A percentile compares a stretch with the other conserved stretches of the same genome.
These are phyloP conservation scores for Chloroclystis v-ata DNA, from an alignment of 2,888 invertebrate genomes.

Conservation along the genomic window DNA sequence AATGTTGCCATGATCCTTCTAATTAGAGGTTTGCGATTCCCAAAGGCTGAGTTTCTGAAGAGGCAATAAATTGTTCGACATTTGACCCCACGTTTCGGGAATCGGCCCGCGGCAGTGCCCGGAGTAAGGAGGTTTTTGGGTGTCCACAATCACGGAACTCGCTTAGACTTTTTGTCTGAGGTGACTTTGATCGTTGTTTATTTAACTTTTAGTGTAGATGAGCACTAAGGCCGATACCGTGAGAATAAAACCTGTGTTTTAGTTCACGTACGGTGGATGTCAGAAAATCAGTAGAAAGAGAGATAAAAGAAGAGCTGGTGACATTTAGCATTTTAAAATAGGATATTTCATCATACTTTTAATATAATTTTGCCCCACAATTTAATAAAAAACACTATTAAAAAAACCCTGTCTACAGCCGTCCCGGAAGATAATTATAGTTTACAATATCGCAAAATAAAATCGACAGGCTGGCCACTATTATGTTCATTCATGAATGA, in stretches of 20 bases:
- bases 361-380: slow-evolving; percentile 2
- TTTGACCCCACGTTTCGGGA: slow-evolving; percentile 73
- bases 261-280: too few species aligned
- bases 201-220: neutral
- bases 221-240: too few species aligned
- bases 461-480: slow-evolving; percentile 50
- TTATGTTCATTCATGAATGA: slow-evolving; percentile 58
- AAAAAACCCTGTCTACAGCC: slow-evolving; percentile 5
- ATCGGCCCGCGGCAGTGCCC: slow-evolving; percentile 49
- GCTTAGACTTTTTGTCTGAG: slow-evolving; percentile 14
- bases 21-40: slow-evolving; percentile 77
- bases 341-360: slow-evolving; percentile 1
- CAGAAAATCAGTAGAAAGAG: too few species aligned
- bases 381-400: slow-evolving; percentile 4
- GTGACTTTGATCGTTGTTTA: slow-evolving; percentile 5
- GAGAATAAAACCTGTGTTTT: too few species aligned
- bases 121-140: neutral
- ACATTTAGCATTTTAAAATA: neutral
- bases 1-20: slow-evolving; percentile 76
- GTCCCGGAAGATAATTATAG: slow-evolving; percentile 23
- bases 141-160: slow-evolving; percentile 12
- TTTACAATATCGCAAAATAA: slow-evolving; percentile 39
- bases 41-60: slow-evolving; percentile 68
- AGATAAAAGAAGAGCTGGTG: neutral
- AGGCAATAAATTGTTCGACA: slow-evolving; percentile 78